A percentile compares a stretch with the other conserved stretches of the same genome.
Evolutionary conservation across 1,140 invertebrate genomes (phyloP).

Genomic region (Listronotus bonariensis): DNA sequence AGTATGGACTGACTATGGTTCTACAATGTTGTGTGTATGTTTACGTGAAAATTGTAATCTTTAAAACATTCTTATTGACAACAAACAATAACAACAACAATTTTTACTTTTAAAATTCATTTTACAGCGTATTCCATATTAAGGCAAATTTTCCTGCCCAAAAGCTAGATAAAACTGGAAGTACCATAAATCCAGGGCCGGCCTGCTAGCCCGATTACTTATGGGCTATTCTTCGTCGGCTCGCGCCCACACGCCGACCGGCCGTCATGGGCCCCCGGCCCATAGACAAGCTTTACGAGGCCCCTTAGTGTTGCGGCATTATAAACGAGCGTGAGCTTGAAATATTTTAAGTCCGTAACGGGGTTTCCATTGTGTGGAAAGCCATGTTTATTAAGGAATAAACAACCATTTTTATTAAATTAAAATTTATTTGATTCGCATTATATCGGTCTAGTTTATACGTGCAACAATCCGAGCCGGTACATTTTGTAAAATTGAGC

Average conservation of each 20-base stretch:
- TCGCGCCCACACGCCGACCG: conserved; percentile 16
- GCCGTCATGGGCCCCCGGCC: conserved; percentile 11
- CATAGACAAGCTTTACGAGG: conserved; percentile 26
- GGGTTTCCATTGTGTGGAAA: conserved; percentile 28
- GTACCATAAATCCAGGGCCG: conserved; percentile 22
- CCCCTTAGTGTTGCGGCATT: conserved; percentile 17
- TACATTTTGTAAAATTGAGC: no score
- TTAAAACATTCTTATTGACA: no score
- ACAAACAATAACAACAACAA: no score
- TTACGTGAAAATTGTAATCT: no score
- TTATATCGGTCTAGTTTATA: neutral
- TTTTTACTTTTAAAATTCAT: no score
- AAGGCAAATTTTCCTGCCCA: neutral
- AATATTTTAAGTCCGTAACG: conserved; percentile 23
- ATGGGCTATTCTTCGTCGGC: conserved; percentile 20
- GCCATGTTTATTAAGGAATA: conserved; percentile 25
- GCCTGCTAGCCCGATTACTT: conserved; percentile 20
- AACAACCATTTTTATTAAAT: conserved; percentile 16
- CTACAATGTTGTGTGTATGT: no score
- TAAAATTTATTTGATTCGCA: conserved; percentile 17
- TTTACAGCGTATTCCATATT: no score
- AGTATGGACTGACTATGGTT: no score
- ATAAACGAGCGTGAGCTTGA: conserved; percentile 17
- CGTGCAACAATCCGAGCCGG: no score
- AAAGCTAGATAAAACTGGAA: conserved; percentile 6